These are phyloP conservation scores for Linyphia triangularis DNA, from an alignment of 2,888 invertebrate genomes.

Conservation along the genomic window DNA sequence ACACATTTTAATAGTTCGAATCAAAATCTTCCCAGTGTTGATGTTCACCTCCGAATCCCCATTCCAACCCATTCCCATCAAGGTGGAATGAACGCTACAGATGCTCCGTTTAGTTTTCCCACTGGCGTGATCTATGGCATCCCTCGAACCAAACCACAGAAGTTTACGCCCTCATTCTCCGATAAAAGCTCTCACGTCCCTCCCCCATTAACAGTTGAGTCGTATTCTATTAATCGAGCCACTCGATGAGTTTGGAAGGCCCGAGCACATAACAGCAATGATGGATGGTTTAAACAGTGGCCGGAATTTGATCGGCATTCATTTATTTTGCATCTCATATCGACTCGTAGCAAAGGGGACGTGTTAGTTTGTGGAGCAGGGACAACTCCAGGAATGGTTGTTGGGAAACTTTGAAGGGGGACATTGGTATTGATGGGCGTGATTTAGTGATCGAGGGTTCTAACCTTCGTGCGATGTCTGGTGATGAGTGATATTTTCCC, in stretches of 20 bases:
- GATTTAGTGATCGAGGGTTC: neutral
- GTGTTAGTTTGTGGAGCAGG: slow-evolving; percentile 1
- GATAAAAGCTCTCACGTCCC: slow-evolving; percentile 50
- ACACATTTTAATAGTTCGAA: no score
- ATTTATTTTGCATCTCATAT: slow-evolving; percentile 51
- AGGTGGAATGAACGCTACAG: neutral
- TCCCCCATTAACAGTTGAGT: slow-evolving; percentile 38
- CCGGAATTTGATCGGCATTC: slow-evolving; percentile 54
- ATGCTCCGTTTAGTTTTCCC: neutral
- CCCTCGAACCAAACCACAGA: neutral
- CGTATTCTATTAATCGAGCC: slow-evolving; percentile 58
- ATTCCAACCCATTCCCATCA: neutral
- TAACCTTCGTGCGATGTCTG: no score
- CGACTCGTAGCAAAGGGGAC: slow-evolving; percentile 1
- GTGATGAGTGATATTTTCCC: no score
- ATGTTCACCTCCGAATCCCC: neutral
- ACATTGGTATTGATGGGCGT: neutral
- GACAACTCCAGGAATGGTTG: no score
- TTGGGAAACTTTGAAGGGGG: neutral
- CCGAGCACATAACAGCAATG: neutral
- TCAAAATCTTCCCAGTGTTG: no score
- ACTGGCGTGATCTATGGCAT: neutral
- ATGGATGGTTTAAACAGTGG: slow-evolving; percentile 41
- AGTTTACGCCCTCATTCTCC: slow-evolving; percentile 40
- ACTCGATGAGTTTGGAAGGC: slow-evolving; percentile 47